Percentiles rank a stretch among this genome's conserved stretches.
These are phyloP conservation scores for Chionomys nivalis DNA, from an alignment of 2,113 vertebrate genomes.

Conservation along the genomic window DNA sequence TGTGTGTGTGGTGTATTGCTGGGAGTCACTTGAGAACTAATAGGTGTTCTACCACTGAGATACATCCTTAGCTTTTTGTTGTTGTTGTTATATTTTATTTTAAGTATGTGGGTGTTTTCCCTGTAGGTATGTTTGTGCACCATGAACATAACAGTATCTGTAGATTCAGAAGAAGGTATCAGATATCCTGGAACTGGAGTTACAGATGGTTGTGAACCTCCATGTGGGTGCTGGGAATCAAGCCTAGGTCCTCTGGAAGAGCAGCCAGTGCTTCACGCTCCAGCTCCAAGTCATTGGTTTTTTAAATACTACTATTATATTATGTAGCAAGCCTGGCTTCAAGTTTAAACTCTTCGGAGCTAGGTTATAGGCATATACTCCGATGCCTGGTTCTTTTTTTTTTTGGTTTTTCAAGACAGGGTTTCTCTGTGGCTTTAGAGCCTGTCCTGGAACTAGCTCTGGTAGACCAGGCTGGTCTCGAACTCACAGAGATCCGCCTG, in stretches of 20 bases:
- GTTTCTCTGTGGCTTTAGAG: too few species aligned
- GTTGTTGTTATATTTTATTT: background rate
- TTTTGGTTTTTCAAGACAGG: too few species aligned
- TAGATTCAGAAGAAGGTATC: background rate
- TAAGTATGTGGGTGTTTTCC: background rate
- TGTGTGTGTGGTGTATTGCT: background rate
- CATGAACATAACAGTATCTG: background rate
- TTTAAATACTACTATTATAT: background rate
- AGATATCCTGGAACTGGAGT: background rate
- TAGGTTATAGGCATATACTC: background rate
- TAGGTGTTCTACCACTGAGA: background rate
- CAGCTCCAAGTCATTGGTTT: background rate
- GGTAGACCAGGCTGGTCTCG: too few species aligned
- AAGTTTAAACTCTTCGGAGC: background rate
- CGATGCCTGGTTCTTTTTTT: background rate
- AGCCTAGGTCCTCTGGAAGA: background rate
- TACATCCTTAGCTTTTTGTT: background rate
- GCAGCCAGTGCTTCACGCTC: background rate
- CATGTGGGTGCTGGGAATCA: background rate
- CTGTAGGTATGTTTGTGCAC: background rate
- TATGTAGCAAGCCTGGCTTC: background rate
- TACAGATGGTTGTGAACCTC: background rate
- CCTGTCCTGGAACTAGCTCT: too few species aligned
- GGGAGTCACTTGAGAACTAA: background rate
- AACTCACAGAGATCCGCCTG: too few species aligned